These are phyloP conservation scores for Limnephilus auricula DNA, from an alignment of 2,888 invertebrate genomes.

Conservation along the genomic window DNA sequence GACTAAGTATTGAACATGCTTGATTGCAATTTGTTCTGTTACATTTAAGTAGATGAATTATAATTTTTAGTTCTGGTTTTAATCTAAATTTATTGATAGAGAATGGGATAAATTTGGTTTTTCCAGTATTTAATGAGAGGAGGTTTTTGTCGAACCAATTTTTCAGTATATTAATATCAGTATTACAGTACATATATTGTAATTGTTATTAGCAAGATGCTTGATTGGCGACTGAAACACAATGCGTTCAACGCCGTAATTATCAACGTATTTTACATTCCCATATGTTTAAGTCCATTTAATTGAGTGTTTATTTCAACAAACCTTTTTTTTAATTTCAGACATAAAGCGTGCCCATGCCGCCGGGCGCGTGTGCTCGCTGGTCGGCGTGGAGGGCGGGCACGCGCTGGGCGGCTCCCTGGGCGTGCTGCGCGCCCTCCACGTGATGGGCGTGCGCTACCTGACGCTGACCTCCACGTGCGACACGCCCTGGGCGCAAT, in stretches of 20 bases:
- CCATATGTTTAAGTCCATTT: neutral
- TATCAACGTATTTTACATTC: neutral
- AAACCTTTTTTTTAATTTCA: conserved; percentile 69
- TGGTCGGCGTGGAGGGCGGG: conserved; percentile 87
- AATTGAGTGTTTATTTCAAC: too few species aligned
- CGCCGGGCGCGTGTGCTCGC: conserved; percentile 82
- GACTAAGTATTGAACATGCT: too few species aligned
- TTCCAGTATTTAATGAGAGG: too few species aligned
- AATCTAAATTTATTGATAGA: too few species aligned
- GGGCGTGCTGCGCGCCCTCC: conserved; percentile 83
- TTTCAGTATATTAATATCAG: too few species aligned
- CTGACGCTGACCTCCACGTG: conserved; percentile 87
- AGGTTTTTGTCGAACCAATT: too few species aligned
- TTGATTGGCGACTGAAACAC: neutral
- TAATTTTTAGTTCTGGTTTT: too few species aligned
- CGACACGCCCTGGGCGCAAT: conserved; percentile 87
- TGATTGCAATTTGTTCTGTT: too few species aligned
- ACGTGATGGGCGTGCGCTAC: conserved; percentile 86
- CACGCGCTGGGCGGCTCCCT: conserved; percentile 85
- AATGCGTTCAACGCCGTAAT: neutral
- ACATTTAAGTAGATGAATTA: too few species aligned
- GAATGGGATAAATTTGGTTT: too few species aligned
- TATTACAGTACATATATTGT: too few species aligned
- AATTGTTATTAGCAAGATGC: neutral
- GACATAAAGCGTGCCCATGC: conserved; percentile 83